Percentiles rank a stretch among this genome's conserved stretches.
phyloP scores from a whole-genome alignment of 2,797 vertebrate genomes.

The Triplophysa bombifrons region DNA sequence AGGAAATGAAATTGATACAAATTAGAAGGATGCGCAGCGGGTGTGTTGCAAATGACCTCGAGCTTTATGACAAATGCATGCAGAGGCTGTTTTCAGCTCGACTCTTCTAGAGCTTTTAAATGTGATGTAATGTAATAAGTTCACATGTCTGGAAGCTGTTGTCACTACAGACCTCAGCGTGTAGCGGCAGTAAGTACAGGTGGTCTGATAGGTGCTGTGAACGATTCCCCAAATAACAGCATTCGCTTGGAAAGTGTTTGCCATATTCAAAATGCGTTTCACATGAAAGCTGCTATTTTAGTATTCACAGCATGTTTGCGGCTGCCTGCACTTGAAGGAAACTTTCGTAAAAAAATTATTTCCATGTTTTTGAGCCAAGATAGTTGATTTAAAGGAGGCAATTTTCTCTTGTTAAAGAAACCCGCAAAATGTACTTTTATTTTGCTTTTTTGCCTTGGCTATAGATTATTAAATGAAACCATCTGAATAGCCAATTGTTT shows the following conservation, averaged over 20 bases:
- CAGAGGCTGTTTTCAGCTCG: not conserved
- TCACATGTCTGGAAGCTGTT: not conserved
- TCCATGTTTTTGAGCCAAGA: not conserved
- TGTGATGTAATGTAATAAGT: not conserved
- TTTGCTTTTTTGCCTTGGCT: not conserved
- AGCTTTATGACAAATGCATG: constrained; percentile 24
- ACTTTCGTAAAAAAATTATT: not conserved
- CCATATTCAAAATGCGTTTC: not conserved
- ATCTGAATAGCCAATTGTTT: not conserved
- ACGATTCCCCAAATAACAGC: not conserved
- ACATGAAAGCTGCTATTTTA: not conserved
- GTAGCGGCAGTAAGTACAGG: not conserved
- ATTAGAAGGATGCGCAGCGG: constrained; percentile 16
- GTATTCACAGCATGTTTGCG: not conserved
- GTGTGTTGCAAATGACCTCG: constrained; percentile 2
- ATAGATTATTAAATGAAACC: not conserved
- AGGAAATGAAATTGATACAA: constrained; percentile 28
- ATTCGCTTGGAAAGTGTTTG: not conserved
- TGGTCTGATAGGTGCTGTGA: not conserved
- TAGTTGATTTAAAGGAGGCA: not conserved
- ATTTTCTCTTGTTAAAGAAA: not conserved
- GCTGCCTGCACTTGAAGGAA: not conserved
- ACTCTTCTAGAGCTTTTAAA: constrained; percentile 11
- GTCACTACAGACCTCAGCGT: not conserved
- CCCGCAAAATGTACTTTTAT: not conserved